Base-by-base conservation (phyloP, 2,113 vertebrate species). In the Loxodonta africana region DNA sequence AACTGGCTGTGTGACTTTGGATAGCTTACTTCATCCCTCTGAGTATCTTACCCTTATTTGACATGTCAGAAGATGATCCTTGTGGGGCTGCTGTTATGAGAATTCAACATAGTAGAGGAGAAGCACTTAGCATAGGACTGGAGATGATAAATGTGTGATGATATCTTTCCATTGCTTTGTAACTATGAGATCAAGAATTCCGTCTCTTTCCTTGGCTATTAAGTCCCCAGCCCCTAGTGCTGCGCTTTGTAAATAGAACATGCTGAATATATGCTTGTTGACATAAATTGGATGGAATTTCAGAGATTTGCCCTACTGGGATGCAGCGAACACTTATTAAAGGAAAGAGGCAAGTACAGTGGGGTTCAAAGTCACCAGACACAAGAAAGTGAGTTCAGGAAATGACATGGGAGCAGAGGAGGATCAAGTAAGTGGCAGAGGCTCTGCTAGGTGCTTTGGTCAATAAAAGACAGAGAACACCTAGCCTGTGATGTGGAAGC, bases 261-360 rank as follows among this genome's bases (percentile, higher is more conserved):
- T 17, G 2, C 14, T 60, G 48, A 80, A 15, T 92, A 46, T 44
- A 12, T 44, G 17, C 20, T 60, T 76, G 37, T 33, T 80, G 80
- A 83, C 37, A 33, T 11, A 76, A 95, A 80, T 4, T 80, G 57
- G 62, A 37, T 48, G 92, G 78, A 85, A 88, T 88, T 73, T 83
- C n/a, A 46, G 95, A 84, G 21, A 51, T 60, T 77, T 88, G 65
- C 69, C 83, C 46, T 81, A 14, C 76, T 88, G 71, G 60, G 65
- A 44, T 12, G 0, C 23, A 87, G 37, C 1, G 25, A 90, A 28
- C 6, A 48, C 8, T 74, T 69, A 80, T n/a, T 69, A 83, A 57
- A 21, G 33, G 60, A 90, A 30, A 63, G 2, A 88, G 44, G n/a
- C 37, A 85, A 85, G 28, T 1, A 44, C 12, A 53, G 26, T 28